Conservation (phyloP, 2,888 invertebrate species). For the Ectemnius lituratus region DNA sequence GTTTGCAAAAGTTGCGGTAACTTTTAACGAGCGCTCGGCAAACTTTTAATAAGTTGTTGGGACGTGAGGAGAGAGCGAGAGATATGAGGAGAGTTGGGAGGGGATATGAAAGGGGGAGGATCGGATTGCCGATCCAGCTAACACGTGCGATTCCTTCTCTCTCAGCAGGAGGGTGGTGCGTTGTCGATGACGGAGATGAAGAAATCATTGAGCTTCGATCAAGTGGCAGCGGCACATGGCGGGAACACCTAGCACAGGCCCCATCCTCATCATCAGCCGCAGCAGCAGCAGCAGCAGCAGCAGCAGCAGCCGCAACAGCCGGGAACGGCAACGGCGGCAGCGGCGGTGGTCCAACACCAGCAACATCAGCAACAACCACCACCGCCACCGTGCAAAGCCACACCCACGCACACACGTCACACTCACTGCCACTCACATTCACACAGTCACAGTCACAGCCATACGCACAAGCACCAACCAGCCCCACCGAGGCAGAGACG, state of each 20-base stretch:
- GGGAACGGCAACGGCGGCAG: constrained; percentile 47
- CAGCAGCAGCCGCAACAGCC: constrained; percentile 52
- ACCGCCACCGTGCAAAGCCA: constrained; percentile 67
- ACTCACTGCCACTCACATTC: constrained; percentile 76
- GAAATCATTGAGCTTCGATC: constrained; percentile 82
- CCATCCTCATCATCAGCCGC: constrained; percentile 69
- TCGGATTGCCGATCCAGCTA: constrained; percentile 58
- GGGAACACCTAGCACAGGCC: constrained; percentile 77
- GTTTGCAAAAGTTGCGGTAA: constrained; percentile 39
- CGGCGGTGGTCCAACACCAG: constrained; percentile 56
- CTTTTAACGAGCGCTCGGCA: constrained; percentile 34
- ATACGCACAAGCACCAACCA: constrained; percentile 76
- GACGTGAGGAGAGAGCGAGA: constrained; percentile 39
- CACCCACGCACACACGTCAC: constrained; percentile 74
- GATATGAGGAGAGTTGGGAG: constrained; percentile 1
- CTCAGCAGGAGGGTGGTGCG: constrained; percentile 81
- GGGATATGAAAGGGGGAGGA: background rate
- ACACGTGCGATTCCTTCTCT: constrained; percentile 52
- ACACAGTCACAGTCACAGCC: constrained; percentile 75
- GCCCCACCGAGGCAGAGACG: constrained; percentile 74
- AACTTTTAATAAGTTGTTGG: constrained; percentile 42
- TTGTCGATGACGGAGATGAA: constrained; percentile 84
- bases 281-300: constrained; percentile 58
- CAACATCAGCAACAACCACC: constrained; percentile 60
- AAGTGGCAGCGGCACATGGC: constrained; percentile 78